These are phyloP conservation scores for Caenorhabditis auriculariae DNA, from an alignment of 2,888 invertebrate genomes.

Conservation along the genomic window DNA sequence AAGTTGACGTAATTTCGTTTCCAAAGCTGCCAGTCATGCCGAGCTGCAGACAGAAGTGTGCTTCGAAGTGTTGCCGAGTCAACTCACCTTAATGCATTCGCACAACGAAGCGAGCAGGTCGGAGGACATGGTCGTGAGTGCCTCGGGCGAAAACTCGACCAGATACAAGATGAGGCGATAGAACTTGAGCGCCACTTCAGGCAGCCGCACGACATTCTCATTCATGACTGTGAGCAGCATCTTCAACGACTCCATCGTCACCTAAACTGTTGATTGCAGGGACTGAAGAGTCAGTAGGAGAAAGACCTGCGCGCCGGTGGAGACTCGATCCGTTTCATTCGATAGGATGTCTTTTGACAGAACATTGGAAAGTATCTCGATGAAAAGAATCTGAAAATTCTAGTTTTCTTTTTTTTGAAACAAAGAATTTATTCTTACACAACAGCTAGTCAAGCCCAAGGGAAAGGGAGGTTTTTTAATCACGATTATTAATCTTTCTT, in stretches of 20 bases:
- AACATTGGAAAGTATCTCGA: conserved; percentile 76
- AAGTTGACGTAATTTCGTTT: conserved; percentile 37
- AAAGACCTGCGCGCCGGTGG: conserved; percentile 33
- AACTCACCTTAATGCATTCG: conserved; percentile 52
- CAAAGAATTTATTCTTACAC: too few relatives aligned
- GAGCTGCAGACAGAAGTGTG: conserved; percentile 24
- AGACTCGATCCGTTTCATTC: conserved; percentile 21
- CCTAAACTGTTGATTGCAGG: conserved; percentile 2
- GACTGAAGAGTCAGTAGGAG: background rate
- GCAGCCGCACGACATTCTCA: conserved; percentile 72
- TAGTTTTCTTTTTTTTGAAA: too few relatives aligned
- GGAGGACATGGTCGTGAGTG: conserved; percentile 66
- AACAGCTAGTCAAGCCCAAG: too few relatives aligned
- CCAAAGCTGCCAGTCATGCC: conserved; percentile 47
- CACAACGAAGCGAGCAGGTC: conserved; percentile 63
- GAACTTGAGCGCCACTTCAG: conserved; percentile 59
- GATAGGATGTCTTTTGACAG: conserved; percentile 69
- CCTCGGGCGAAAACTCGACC: conserved; percentile 73
- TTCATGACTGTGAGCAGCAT: conserved; percentile 77
- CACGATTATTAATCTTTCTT: too few relatives aligned
- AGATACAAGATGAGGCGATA: conserved; percentile 73
- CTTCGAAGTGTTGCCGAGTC: too few relatives aligned
- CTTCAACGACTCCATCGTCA: conserved; percentile 66
- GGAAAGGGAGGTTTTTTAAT: too few relatives aligned
- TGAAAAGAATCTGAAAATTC: conserved; percentile 73